Base-by-base conservation (phyloP, 2,113 vertebrate genomes). In the Deroptyus accipitrinus region DNA sequence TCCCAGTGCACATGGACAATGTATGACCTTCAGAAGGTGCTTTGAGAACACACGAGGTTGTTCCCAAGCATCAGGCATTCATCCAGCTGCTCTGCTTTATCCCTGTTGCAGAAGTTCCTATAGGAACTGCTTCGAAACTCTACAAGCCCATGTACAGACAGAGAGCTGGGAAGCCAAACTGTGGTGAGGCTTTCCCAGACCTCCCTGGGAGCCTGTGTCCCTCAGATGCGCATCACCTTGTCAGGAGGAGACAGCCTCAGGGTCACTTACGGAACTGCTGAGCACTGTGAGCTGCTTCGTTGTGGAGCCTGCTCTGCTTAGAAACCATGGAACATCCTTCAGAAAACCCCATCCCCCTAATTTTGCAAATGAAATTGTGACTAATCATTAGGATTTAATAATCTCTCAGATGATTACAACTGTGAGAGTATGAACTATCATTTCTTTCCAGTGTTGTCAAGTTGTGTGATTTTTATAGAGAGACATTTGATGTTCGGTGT, bases 11-110 rank as follows among this genome's bases (percentile, higher is more conserved):
- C 12, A 7, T 9, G 23, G n/a, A 25, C 62, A 35, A 14, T 9
- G 41, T 12, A 12, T 72, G 22, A 30, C n/a, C 27, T 84, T 61
- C n/a, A 17, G 30, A 75, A 66, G 44, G 27, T 28, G 18, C 16
- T 70, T 62, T 54, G 27, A 31, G 59, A 64, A 35, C 0, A 1
- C 2, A 4, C 5, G 6, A 49, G 13, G 11, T 55, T 51, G 19
- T 48, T 68, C 27, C 48, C 33, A 28, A 77, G 20, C 7, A 20
- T 24, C 30, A 68, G 41, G 9, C 7, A 4, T 33, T 59, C 31
- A 9, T 25, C 28, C 23, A 27, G n/a, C 18, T 66, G n/a, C 33
- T 62, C 27, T 89, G 68, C 62, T 80, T 87, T 48, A 48, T 25
- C 20, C 18, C 13, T 4, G 2, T 12, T 37, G 28, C 20, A 28